Conservation (phyloP, 2,797 vertebrate species). For the Phataginus tricuspis region DNA sequence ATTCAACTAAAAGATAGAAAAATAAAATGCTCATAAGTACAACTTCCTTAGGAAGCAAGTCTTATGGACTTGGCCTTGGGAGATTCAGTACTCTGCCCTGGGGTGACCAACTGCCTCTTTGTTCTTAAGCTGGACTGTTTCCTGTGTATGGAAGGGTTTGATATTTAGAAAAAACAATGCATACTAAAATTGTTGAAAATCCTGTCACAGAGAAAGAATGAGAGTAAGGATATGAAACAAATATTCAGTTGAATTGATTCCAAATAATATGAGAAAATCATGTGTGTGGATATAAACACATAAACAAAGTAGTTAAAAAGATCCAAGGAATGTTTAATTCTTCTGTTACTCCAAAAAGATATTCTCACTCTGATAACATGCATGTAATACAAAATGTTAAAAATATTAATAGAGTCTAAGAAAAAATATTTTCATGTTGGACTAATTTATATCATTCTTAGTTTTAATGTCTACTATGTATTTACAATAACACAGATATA, state of each 20-base stretch:
- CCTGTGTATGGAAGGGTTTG: not conserved
- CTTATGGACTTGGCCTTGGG: not conserved
- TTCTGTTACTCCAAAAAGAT: not conserved
- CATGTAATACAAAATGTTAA: not conserved
- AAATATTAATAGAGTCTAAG: not conserved
- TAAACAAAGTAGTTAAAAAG: not conserved
- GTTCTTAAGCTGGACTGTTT: not conserved
- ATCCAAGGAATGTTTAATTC: not conserved
- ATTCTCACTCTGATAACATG: not conserved
- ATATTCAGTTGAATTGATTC: not conserved
- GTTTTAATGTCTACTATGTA: not conserved
- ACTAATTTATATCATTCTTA: not conserved
- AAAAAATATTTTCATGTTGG: not conserved
- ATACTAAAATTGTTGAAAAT: not conserved
- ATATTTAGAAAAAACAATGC: not conserved
- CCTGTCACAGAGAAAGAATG: not conserved
- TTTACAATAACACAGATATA: not conserved
- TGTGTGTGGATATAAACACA: not conserved
- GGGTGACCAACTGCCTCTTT: not conserved
- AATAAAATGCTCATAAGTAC: not conserved
- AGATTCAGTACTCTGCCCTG: not conserved
- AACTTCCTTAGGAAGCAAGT: not conserved
- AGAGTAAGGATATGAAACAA: not conserved
- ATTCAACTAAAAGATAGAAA: not conserved
- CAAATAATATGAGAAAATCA: not conserved